Evolutionary conservation across 2,888 invertebrate genomes (phyloP).

Genomic region (Cerastis leucographa): DNA sequence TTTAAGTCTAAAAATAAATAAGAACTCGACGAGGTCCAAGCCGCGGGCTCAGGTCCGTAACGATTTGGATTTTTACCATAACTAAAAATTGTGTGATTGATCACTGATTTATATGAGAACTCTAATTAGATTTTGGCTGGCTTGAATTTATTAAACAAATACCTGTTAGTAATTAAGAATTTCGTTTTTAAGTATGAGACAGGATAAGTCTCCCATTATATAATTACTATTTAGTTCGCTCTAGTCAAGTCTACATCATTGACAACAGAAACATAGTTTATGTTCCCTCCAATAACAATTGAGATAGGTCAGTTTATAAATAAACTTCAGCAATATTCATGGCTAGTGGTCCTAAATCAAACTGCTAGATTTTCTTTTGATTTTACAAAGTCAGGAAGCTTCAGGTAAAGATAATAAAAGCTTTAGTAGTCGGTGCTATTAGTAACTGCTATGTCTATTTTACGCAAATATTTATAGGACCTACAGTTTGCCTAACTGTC

Average conservation of each 20-base stretch:
- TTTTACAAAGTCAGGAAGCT: background rate
- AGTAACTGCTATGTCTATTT: background rate
- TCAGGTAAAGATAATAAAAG: background rate
- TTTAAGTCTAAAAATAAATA: background rate
- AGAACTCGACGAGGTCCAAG: background rate
- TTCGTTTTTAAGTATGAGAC: background rate
- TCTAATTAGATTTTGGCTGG: background rate
- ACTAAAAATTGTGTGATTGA: background rate
- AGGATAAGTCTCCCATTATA: background rate
- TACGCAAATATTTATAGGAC: background rate
- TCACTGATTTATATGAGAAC: background rate
- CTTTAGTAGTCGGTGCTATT: background rate
- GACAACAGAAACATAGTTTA: background rate
- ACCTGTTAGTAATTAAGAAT: background rate
- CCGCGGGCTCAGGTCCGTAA: background rate
- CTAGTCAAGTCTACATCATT: background rate
- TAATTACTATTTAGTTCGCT: background rate
- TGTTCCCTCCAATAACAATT: background rate
- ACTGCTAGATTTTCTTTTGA: background rate
- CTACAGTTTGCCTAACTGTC: background rate
- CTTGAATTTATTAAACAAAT: background rate
- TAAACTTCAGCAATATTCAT: background rate
- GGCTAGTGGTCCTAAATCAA: background rate
- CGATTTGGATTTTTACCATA: background rate
- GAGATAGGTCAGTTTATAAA: background rate